Evolutionary conservation across 2,797 vertebrate species (phyloP).

Genomic region (Merluccius polli): DNA sequence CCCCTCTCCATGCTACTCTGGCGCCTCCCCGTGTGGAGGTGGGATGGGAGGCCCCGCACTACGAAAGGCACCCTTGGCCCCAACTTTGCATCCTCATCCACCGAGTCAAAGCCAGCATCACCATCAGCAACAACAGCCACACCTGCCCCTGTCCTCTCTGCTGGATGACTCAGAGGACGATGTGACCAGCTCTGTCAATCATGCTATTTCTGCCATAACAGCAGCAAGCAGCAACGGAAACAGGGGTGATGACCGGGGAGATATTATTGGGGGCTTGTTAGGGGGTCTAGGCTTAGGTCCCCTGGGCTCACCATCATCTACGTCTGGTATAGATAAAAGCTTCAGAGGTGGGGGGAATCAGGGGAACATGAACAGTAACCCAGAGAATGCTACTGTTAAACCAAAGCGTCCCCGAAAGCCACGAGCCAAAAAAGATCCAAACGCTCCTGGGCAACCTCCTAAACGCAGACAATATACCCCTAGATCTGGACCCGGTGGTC

Average conservation of each 20-base stretch:
- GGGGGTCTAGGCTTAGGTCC: constrained; percentile 80
- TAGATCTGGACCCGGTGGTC: constrained; percentile 69
- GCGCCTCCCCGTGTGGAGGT: constrained; percentile 78
- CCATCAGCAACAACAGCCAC: constrained; percentile 70
- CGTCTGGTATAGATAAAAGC: constrained; percentile 76
- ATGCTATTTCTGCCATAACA: constrained; percentile 79
- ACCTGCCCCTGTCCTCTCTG: constrained; percentile 80
- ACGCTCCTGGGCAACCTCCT: constrained; percentile 58
- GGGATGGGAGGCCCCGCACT: constrained; percentile 77
- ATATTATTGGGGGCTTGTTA: constrained; percentile 81
- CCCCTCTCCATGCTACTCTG: constrained; percentile 78
- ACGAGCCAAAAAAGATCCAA: constrained; percentile 72
- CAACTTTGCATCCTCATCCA: constrained; percentile 80
- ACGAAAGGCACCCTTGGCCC: constrained; percentile 81
- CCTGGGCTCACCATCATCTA: constrained; percentile 73
- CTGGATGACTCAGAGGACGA: constrained; percentile 83
- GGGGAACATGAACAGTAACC: constrained; percentile 66
- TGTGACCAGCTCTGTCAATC: constrained; percentile 82
- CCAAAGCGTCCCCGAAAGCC: constrained; percentile 78
- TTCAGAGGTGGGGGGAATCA: constrained; percentile 71
- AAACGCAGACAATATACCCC: constrained; percentile 76
- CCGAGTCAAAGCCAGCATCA: constrained; percentile 78
- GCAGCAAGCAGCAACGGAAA: constrained; percentile 72
- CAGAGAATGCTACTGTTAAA: constrained; percentile 69
- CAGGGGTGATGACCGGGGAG: constrained; percentile 79